Conservation (phyloP, 23 tunicate genomes). For the Ciona savignyi region DNA sequence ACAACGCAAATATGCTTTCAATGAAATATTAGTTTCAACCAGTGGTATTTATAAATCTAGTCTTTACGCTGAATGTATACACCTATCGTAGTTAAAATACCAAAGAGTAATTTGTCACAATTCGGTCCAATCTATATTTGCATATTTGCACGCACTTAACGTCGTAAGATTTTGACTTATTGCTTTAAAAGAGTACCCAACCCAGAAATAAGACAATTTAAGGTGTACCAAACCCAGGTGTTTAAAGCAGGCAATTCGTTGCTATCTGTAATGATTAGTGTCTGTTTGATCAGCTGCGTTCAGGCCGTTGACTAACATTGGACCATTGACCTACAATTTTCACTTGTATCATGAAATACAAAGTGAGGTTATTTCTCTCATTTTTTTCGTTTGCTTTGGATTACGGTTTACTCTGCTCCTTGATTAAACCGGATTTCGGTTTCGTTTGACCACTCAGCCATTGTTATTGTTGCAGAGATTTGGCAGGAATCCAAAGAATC, state of each 20-base stretch:
- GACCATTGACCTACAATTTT: not conserved
- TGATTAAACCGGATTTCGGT: not conserved
- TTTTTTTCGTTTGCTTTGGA: too few relatives aligned
- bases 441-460: not conserved
- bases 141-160: not conserved
- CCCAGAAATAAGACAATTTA: not conserved
- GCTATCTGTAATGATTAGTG: not conserved
- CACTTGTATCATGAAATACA: too few relatives aligned
- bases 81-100: not conserved
- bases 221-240: not conserved
- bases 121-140: not conserved
- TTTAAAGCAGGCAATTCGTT: not conserved
- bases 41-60: too few relatives aligned
- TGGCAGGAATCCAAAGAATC: not conserved
- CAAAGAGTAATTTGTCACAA: not conserved
- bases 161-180: not conserved
- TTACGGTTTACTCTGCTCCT: too few relatives aligned
- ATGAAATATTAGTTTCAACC: too few relatives aligned
- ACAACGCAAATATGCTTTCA: too few relatives aligned
- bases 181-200: not conserved
- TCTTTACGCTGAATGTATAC: too few relatives aligned
- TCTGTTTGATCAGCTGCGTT: conserved; percentile 1
- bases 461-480: not conserved
- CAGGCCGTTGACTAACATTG: not conserved
- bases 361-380: too few relatives aligned